A percentile compares a stretch with the other conserved stretches of the same genome.
These are phyloP conservation scores for Eilema depressum DNA, from an alignment of 2,888 invertebrate genomes.

Conservation along the genomic window DNA sequence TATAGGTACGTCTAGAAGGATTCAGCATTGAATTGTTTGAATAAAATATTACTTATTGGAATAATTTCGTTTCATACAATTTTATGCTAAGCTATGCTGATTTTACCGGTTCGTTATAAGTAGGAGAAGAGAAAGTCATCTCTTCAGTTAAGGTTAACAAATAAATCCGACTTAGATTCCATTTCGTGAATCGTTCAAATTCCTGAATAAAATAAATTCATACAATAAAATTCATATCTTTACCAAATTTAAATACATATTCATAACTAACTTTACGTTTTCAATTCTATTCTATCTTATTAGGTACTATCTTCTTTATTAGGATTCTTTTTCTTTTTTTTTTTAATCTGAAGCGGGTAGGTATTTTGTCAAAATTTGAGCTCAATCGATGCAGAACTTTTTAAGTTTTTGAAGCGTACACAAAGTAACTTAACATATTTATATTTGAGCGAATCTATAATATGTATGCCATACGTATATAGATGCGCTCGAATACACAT, in stretches of 20 bases:
- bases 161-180: slow-evolving; percentile 20
- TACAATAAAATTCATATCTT: neutral
- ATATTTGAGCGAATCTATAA: no score
- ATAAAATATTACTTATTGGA: slow-evolving; percentile 7
- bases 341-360: no score
- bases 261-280: neutral
- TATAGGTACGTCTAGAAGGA: slow-evolving; percentile 5
- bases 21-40: neutral
- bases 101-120: slow-evolving; percentile 25
- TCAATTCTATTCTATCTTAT: slow-evolving; percentile 2
- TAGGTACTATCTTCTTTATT: neutral
- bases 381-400: no score
- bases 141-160: slow-evolving; percentile 27
- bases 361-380: no score
- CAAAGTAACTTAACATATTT: no score
- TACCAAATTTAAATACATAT: no score
- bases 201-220: slow-evolving; percentile 25
- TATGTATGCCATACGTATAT: no score
- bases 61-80: slow-evolving; percentile 9
- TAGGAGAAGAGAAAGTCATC: slow-evolving; percentile 26
- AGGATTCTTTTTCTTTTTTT: no score
- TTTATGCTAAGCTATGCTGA: slow-evolving; percentile 10
- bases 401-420: no score
- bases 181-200: slow-evolving; percentile 8
- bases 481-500: neutral